A percentile compares a stretch with the other conserved stretches of the same genome.
phyloP scores from a whole-genome alignment of 2,113 vertebrate species.

The Lamprotornis superbus region DNA sequence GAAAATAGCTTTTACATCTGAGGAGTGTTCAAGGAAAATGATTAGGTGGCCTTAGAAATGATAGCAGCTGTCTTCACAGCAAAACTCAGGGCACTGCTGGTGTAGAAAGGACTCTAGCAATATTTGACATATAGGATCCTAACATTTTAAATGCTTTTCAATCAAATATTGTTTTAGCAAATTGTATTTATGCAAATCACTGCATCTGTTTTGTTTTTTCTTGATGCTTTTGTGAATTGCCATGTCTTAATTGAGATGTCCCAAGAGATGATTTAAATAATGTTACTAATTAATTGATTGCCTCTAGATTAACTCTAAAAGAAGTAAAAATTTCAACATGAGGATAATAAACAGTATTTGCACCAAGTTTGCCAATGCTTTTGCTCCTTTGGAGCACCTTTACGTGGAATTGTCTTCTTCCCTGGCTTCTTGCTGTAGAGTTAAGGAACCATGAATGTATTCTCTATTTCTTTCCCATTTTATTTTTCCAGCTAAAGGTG shows the following conservation, averaged over 20 bases:
- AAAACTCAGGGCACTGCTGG: not conserved
- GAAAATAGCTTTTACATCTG: slow-evolving; percentile 41
- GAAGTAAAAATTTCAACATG: not conserved
- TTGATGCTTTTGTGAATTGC: not conserved
- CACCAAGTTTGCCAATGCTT: not conserved
- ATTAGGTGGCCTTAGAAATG: not conserved
- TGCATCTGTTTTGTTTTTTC: not conserved
- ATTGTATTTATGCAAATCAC: not conserved
- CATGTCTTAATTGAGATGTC: not conserved
- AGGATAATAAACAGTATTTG: not conserved
- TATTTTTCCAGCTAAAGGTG: not conserved
- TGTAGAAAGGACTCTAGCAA: not conserved
- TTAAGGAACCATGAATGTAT: not conserved
- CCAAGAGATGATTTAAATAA: not conserved
- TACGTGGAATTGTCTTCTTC: not conserved
- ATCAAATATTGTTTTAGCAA: not conserved
- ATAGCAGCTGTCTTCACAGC: not conserved
- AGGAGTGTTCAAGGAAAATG: slow-evolving; percentile 24
- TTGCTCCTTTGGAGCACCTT: not conserved
- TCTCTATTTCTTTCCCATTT: not conserved
- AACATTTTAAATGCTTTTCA: not conserved
- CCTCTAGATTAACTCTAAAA: not conserved
- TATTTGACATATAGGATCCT: not conserved
- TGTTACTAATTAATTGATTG: not conserved
- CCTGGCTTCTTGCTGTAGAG: not conserved